These are phyloP conservation scores for Corythoichthys haematopterus DNA, from an alignment of 2,113 vertebrate species.

Conservation along the genomic window DNA sequence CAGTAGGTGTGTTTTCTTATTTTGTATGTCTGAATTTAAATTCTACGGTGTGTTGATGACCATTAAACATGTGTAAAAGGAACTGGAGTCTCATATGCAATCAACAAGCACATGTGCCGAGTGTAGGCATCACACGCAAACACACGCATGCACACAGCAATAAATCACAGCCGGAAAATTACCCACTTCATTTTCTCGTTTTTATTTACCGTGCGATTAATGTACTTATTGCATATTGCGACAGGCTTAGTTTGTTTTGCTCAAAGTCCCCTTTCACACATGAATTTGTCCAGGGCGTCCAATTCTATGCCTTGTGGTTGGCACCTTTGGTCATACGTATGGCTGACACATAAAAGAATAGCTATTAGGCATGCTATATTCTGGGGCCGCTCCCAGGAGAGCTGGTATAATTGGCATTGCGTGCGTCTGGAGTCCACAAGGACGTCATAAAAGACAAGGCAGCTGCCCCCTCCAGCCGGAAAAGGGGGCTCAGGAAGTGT, in stretches of 20 bases:
- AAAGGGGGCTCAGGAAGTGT: conserved; percentile 16
- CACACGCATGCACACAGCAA: too few relatives aligned
- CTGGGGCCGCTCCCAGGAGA: conserved; percentile 25
- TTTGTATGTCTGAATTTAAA: too few relatives aligned
- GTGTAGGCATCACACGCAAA: too few relatives aligned
- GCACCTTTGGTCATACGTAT: conserved; percentile 14
- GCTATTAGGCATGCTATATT: conserved; percentile 36
- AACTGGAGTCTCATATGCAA: too few relatives aligned
- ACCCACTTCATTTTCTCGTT: too few relatives aligned
- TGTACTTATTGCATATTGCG: too few relatives aligned
- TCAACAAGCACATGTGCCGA: too few relatives aligned
- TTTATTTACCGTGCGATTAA: too few relatives aligned
- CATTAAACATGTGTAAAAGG: too few relatives aligned
- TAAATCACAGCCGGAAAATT: too few relatives aligned
- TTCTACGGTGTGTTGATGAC: too few relatives aligned
- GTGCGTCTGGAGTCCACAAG: conserved; percentile 32
- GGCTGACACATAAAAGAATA: conserved; percentile 21
- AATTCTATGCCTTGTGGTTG: conserved; percentile 24
- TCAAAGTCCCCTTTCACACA: not conserved
- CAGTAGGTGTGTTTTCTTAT: too few relatives aligned
- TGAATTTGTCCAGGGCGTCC: conserved; percentile 11
- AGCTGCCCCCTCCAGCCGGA: conserved; percentile 19
- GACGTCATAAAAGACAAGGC: conserved; percentile 34
- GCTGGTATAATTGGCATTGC: conserved; percentile 43
- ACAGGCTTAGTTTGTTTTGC: not conserved